These are phyloP conservation scores for Drosophila funebris DNA, from an alignment of 1,140 invertebrate species.

Conservation along the genomic window DNA sequence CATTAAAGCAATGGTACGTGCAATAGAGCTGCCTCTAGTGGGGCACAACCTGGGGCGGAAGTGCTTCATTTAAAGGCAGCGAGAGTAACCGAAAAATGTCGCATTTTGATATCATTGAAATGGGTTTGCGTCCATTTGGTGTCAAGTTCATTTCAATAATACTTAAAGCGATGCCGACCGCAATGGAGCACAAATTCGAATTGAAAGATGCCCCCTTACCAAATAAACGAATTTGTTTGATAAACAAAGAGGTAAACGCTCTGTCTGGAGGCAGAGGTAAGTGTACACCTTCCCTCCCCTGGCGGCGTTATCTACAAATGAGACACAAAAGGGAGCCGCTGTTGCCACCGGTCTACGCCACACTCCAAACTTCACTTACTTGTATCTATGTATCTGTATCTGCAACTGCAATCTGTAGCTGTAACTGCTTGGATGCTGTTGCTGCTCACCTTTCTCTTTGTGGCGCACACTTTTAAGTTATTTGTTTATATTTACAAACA, in stretches of 20 bases:
- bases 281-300: constrained; percentile 2
- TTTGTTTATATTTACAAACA: constrained; percentile 22
- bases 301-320: too few species aligned
- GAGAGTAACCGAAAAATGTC: constrained; percentile 40
- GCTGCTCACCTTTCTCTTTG: not conserved
- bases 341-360: constrained; percentile 61
- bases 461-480: constrained; percentile 31
- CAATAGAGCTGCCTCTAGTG: not conserved
- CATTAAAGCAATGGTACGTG: constrained; percentile 3
- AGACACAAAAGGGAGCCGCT: constrained; percentile 17
- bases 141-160: constrained; percentile 78
- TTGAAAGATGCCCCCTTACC: not conserved
- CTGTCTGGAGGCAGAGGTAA: not conserved
- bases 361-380: not conserved
- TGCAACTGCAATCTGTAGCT: constrained; percentile 9
- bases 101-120: constrained; percentile 55
- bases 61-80: constrained; percentile 55
- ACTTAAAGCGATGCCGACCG: constrained; percentile 19
- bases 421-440: constrained; percentile 26
- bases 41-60: constrained; percentile 50
- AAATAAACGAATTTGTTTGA: constrained; percentile 70
- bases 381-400: constrained; percentile 37
- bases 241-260: constrained; percentile 66
- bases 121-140: constrained; percentile 64
- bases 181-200: not conserved